Conservation (phyloP, 1,140 invertebrate genomes). For the Oncopeltus fasciatus region DNA sequence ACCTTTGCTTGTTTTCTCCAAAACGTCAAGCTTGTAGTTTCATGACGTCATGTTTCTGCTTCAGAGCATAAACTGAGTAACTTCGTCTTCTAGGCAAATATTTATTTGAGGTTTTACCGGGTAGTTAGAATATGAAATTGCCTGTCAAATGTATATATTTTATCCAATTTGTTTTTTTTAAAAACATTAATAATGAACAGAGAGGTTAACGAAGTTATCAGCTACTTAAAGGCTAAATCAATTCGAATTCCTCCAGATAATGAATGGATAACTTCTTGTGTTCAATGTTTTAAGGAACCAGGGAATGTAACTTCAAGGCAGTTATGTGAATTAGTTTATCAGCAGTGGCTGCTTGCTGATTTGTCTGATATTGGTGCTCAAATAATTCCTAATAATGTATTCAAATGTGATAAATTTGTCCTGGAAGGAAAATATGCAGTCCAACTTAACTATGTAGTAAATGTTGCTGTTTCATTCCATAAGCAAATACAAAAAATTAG, state of each 20-base stretch:
- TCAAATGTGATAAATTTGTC: constrained; percentile 28
- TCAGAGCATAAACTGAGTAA: too few relatives aligned
- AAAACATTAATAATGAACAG: background rate
- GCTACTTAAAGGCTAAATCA: constrained; percentile 15
- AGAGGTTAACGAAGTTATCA: constrained; percentile 8
- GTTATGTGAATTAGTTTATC: constrained; percentile 30
- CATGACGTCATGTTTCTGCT: too few relatives aligned
- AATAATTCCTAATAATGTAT: constrained; percentile 38
- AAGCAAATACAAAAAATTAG: constrained; percentile 46
- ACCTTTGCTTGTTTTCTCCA: too few relatives aligned
- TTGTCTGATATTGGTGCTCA: constrained; percentile 39
- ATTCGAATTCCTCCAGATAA: constrained; percentile 18
- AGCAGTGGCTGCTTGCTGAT: constrained; percentile 47
- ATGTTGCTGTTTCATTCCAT: constrained; percentile 44
- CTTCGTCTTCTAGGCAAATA: too few relatives aligned
- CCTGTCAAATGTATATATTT: too few relatives aligned
- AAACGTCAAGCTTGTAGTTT: too few relatives aligned
- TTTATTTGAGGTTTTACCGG: too few relatives aligned
- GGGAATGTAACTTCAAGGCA: constrained; percentile 16
- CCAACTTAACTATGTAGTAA: constrained; percentile 35
- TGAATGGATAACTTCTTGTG: constrained; percentile 28
- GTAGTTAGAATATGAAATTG: too few relatives aligned
- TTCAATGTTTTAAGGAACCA: constrained; percentile 27
- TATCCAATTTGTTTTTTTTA: too few relatives aligned
- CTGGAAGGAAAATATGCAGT: constrained; percentile 40